These are phyloP conservation scores for Stenotaenia linearis DNA, from an alignment of 2,888 invertebrate species.

Conservation along the genomic window DNA sequence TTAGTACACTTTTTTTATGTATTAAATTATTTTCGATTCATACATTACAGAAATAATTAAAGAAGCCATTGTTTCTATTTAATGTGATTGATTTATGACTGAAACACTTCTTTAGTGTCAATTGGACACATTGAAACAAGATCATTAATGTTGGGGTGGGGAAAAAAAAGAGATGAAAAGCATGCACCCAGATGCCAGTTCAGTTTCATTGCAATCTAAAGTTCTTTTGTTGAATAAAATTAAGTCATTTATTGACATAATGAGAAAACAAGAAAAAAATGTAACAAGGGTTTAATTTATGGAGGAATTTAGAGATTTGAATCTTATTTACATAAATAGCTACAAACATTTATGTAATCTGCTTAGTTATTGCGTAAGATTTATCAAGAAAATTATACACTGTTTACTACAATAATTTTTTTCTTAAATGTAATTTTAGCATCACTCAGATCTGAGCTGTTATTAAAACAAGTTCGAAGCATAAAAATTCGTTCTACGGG, in stretches of 20 bases:
- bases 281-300: not conserved
- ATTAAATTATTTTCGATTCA: not conserved
- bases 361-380: not conserved
- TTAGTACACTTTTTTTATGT: not conserved
- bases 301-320: not conserved
- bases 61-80: constrained; percentile 20
- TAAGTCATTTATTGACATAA: not conserved
- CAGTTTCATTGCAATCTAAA: not conserved
- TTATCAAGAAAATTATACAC: not conserved
- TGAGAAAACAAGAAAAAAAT: not conserved
- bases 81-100: constrained; percentile 7
- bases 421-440: not conserved
- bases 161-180: not conserved
- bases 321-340: not conserved
- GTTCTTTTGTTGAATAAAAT: not conserved
- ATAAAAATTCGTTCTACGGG: not conserved
- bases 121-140: not conserved
- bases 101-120: not conserved
- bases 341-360: not conserved
- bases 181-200: constrained; percentile 2
- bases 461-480: not conserved
- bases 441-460: not conserved
- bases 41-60: not conserved
- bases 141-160: not conserved
- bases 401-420: not conserved